Base-by-base conservation (phyloP, 1,140 invertebrate genomes). In the Penaeus indicus region DNA sequence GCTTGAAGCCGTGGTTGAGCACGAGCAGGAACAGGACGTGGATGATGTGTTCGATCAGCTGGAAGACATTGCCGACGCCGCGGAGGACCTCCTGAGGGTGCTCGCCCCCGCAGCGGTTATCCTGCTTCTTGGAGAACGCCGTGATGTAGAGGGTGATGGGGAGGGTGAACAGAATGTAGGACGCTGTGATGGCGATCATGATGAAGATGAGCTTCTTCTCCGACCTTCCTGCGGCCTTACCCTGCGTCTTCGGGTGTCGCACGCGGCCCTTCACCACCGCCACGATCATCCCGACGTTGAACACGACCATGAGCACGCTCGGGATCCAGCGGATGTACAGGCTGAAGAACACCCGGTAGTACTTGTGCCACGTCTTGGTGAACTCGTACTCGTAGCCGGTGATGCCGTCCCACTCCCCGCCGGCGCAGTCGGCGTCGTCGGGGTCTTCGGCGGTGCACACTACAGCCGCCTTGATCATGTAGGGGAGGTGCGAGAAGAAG, bases 101-200 rank as follows among this genome's bases (percentile, higher is more conserved):
- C 22, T 54, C 13, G 16, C 62, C 85, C 11, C 27, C 19, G 42
- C 85, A 87, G 16, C 85, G 77, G 85, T 87, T 67, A 22, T 21
- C n/a, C 22, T 0, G 1, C 11, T 25, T 13, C 32, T 54, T 21
- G 21, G 78, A 64, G n/a, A 67, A 87, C 62, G 18, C 79, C 27
- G 27, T 87, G 47, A 87, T 82, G 85, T 82, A 87, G 47, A 87
- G 27, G 22, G 60, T 81, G 64, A 87, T 87, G 62, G 85, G 85
- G n/a, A 87, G 61, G 22, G 79, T 82, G 78, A 87, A 27, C 3
- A 87, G 75, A 38, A 82, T 82, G 78, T 80, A 87, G 63, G 85
- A 82, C 62, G 63, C 78, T 22, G 85, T 87, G 78, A 87, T 87
- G 77, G 85, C 78, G 78, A 87, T 87, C 54, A 62, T 75, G 42